Percentiles rank a stretch among this genome's conserved stretches.
Evolutionary conservation across 64 coral and sea anemone species (phyloP).

Genomic region (Stylophora pistillata): DNA sequence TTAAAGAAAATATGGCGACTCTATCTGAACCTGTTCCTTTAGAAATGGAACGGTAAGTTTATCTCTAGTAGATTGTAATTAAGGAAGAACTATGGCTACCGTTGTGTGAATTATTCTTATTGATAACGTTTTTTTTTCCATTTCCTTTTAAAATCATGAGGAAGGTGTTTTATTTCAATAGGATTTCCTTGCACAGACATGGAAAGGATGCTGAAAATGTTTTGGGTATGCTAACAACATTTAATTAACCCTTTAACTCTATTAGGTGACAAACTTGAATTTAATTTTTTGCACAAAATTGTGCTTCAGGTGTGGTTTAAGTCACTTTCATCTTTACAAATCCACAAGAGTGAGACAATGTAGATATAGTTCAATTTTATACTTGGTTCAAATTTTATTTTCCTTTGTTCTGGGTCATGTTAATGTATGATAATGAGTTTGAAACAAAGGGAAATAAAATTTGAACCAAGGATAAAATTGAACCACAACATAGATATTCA

Average conservation of each 20-base stretch:
- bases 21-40: constrained; percentile 16
- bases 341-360: too few species aligned
- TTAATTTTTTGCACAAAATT: not conserved
- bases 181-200: not conserved
- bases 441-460: too few species aligned
- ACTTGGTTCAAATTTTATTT: too few species aligned
- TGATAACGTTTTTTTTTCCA: not conserved
- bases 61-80: too few species aligned
- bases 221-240: not conserved
- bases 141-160: not conserved
- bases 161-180: not conserved
- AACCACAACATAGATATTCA: too few species aligned
- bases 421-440: too few species aligned
- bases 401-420: too few species aligned
- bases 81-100: too few species aligned
- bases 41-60: constrained; percentile 21
- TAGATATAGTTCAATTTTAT: too few species aligned
- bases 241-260: not conserved
- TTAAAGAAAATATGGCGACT: not conserved
- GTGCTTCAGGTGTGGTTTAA: not conserved
- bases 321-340: not conserved
- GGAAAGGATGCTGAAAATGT: constrained; percentile 5
- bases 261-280: not conserved
- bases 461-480: too few species aligned
- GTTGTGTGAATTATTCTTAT: too few species aligned